Evolutionary conservation across 2,888 invertebrate genomes (phyloP).

Genomic region (Vannuccia rotundouncinata): DNA sequence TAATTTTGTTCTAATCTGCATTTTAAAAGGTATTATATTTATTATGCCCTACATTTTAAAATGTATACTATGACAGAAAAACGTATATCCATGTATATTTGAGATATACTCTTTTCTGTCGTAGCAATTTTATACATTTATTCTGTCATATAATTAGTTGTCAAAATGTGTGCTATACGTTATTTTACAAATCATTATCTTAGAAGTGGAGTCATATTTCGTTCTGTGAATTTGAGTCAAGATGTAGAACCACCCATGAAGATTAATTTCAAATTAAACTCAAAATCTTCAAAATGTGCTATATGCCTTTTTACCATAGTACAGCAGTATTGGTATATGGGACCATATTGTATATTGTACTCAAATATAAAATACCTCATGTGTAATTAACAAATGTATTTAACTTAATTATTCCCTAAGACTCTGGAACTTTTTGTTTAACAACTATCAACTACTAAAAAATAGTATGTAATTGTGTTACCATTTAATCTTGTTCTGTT

Average conservation of each 20-base stretch:
- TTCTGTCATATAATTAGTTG: constrained; percentile 19
- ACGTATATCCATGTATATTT: constrained; percentile 2
- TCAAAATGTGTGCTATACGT: constrained; percentile 20
- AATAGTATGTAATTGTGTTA: too few species aligned
- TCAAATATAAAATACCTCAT: too few species aligned
- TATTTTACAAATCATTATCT: constrained; percentile 6
- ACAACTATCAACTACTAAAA: too few species aligned
- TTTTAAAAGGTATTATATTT: constrained; percentile 2
- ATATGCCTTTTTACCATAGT: constrained; percentile 3
- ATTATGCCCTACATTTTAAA: constrained; percentile 21
- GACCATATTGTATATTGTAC: too few species aligned
- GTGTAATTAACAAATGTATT: too few species aligned
- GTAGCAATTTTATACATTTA: constrained; percentile 10
- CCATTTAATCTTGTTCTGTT: too few species aligned
- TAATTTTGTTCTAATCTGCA: neutral
- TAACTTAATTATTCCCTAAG: too few species aligned
- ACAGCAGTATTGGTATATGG: neutral
- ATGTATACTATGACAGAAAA: constrained; percentile 5
- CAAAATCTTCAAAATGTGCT: constrained; percentile 19
- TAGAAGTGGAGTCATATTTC: constrained; percentile 14
- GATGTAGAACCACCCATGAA: constrained; percentile 7
- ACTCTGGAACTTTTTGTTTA: too few species aligned
- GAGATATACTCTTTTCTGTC: constrained; percentile 23
- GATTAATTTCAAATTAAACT: neutral
- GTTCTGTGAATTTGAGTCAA: neutral